Evolutionary conservation across 2,113 vertebrate species (phyloP).

Genomic region (Eurystomus gularis): DNA sequence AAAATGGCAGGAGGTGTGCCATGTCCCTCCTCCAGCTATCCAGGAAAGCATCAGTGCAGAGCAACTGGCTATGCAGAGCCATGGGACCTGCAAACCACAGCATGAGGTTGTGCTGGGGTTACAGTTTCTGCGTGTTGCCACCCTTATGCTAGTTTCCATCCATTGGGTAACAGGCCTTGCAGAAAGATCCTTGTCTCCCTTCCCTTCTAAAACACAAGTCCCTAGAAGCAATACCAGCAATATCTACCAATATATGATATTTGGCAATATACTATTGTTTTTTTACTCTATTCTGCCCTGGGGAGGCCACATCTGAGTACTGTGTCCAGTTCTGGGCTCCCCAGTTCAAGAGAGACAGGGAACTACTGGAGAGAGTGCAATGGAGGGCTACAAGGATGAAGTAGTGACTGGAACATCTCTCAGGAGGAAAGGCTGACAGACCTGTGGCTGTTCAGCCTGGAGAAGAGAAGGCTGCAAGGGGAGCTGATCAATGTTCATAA

Average conservation of each 20-base stretch:
- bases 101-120: background rate
- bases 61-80: background rate
- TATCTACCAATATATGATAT: fast-evolving
- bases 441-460: too few relatives aligned
- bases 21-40: background rate
- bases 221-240: background rate
- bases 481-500: too few relatives aligned
- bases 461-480: too few relatives aligned
- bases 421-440: too few relatives aligned
- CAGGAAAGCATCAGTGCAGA: background rate
- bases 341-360: too few relatives aligned
- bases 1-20: background rate
- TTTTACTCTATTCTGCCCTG: too few relatives aligned
- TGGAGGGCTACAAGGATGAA: too few relatives aligned
- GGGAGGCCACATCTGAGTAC: too few relatives aligned
- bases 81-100: background rate
- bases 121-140: background rate
- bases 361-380: too few relatives aligned
- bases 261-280: background rate
- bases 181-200: background rate
- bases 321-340: too few relatives aligned
- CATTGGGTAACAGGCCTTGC: background rate
- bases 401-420: too few relatives aligned
- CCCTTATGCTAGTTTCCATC: background rate
- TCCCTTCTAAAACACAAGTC: background rate